These are phyloP conservation scores for Gastrophryne carolinensis DNA, from an alignment of 2,797 vertebrate genomes.

Conservation along the genomic window DNA sequence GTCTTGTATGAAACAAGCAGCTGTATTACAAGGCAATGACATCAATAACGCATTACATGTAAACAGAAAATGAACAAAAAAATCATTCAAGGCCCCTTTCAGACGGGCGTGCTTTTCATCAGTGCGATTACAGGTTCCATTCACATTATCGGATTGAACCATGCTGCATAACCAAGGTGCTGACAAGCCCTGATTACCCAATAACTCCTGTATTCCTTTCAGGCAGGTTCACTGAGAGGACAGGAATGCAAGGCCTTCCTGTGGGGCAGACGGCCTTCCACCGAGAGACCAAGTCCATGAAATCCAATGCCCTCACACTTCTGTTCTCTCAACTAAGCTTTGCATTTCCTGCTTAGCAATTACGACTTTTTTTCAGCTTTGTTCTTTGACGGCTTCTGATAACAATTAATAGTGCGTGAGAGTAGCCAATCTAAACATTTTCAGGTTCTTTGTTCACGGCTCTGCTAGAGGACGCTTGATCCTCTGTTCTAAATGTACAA, in stretches of 20 bases:
- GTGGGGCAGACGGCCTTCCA: slow-evolving; percentile 75
- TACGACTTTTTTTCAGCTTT: slow-evolving; percentile 64
- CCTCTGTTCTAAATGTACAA: slow-evolving; percentile 59
- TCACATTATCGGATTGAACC: slow-evolving; percentile 87
- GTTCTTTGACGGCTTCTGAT: slow-evolving; percentile 65
- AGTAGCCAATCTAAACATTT: slow-evolving; percentile 62
- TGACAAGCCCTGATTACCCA: slow-evolving; percentile 95
- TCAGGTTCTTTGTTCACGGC: slow-evolving; percentile 59
- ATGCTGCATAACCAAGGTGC: slow-evolving; percentile 87
- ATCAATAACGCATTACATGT: slow-evolving; percentile 81
- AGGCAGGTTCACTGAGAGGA: slow-evolving; percentile 92
- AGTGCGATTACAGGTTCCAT: slow-evolving; percentile 88
- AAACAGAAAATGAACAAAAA: slow-evolving; percentile 78
- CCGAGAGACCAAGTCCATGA: slow-evolving; percentile 72
- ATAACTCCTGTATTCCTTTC: slow-evolving; percentile 95
- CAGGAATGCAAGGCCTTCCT: slow-evolving; percentile 90
- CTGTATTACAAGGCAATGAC: slow-evolving; percentile 78
- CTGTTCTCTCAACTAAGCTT: slow-evolving; percentile 59
- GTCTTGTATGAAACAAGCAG: slow-evolving; percentile 79
- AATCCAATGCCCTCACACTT: slow-evolving; percentile 71
- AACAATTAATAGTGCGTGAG: slow-evolving; percentile 64
- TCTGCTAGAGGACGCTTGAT: slow-evolving; percentile 59
- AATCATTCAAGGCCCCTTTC: slow-evolving; percentile 81
- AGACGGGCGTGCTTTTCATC: slow-evolving; percentile 84
- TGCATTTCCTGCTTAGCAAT: slow-evolving; percentile 67